Evolutionary conservation across 2,888 invertebrate species (phyloP), one percentile per base, ranked within the genome.

Genomic region (Netelia virgata): DNA sequence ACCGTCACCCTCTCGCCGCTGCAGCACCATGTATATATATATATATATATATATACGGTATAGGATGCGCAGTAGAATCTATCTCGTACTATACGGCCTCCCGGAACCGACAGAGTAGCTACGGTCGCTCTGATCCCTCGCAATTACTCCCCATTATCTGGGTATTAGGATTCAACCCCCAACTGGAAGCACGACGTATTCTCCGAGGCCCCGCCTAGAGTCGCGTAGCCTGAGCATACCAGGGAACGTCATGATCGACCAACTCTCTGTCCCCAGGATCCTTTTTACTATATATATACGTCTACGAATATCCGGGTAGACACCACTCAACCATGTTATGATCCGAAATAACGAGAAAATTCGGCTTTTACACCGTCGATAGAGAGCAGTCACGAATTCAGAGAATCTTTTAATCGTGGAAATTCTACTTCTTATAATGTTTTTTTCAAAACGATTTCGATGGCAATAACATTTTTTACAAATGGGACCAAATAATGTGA

Each of bases 81-180:
- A 74, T 77, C 61, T 20, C 69, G 57, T 53, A 82, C 74, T 84
- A 69, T 66, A 78, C 78, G 55, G n/a, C 70, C 64, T 47, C 16
- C 78, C 53, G 53, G 70, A 84, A 84, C 78, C 74, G 78, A 82
- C 81, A 89, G 90, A 91, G 90, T 89, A 89, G 90, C 90, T 90
- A 86, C 90, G 90, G 90, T 91, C 90, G 91, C 92, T 92, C 93
- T 93, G 93, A 93, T 93, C 93, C 93, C 92, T 93, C 92, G 93
- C 93, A 93, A 93, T 93, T 93, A 93, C 92, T 93, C 91, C 92
- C 93, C 92, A 93, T 93, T 93, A 93, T 93, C 93, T 91, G 92
- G 92, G 93, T 93, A 93, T 93, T 93, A 93, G 93, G 93, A 93
- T 93, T 92, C 93, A 91, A 90, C 92, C 92, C 92, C 92, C 91